Evolutionary conservation across 2,888 invertebrate species (phyloP), one percentile per base, ranked within the genome.

Genomic region (Hypsopygia costalis): DNA sequence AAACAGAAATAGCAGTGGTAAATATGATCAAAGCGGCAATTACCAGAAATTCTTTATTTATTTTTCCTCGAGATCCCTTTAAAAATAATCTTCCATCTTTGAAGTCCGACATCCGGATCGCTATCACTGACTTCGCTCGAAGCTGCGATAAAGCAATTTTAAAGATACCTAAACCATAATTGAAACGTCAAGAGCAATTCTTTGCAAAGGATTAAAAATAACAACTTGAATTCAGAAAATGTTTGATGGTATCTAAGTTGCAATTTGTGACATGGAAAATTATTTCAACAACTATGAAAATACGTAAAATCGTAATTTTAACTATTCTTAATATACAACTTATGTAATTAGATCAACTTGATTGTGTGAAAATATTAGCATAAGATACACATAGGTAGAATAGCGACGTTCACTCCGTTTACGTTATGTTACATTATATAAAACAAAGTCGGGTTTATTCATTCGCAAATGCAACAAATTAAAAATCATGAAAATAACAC

Each of bases 121-220:
- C 41, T 51, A 56, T 57, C 64, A 49, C 25, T 33, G 43, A 45
- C 43, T 33, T 43, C 40, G 55, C 50, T 47, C 55, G 49, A 52
- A 55, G 53, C 51, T 49, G 47, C 58, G 51, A 62, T 57, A 55
- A 62, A 58, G 49, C 66, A 61, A 68, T 55, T 68, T 65, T 61
- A 58, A 64, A 75, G 77, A 77, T 73, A 25, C 25, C 25, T 25
- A 77, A 73, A 68, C 68, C 64, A 59, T 79, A 77, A 79, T 79
- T 73, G 77, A 74, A 79, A 76, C 69, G 79, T 78, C 79, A 77
- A 55, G 58, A 69, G 57, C 78, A 79, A 27, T 67, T 65, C 68
- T 63, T 64, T 57, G 55, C 49, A 52, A 57, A 41, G 50, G 49
- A 43, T 52, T 46, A 41, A 46, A 51, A 41, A 44, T 45, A 47